These are phyloP conservation scores for Geopemphigus sp. DNA, from an alignment of 1,140 invertebrate genomes.

Conservation along the genomic window DNA sequence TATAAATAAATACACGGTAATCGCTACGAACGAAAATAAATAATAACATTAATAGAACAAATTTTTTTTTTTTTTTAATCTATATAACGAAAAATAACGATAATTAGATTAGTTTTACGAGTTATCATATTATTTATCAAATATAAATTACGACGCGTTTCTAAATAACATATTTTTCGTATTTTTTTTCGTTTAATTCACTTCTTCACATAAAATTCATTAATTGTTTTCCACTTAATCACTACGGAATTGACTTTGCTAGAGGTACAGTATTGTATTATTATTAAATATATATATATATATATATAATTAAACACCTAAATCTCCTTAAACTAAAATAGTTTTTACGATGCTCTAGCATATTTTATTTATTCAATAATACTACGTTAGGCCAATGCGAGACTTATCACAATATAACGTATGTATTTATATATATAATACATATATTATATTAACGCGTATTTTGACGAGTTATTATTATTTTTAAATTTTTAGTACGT, in stretches of 20 bases:
- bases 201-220: constrained; percentile 27
- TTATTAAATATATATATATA: background rate
- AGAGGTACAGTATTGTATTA: constrained; percentile 41
- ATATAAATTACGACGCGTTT: constrained; percentile 46
- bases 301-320: background rate
- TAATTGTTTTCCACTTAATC: constrained; percentile 45
- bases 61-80: background rate
- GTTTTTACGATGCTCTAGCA: constrained; percentile 44
- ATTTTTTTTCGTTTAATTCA: constrained; percentile 26
- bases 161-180: constrained; percentile 41
- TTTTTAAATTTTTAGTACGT: background rate
- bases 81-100: constrained; percentile 42
- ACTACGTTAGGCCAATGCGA: constrained; percentile 48
- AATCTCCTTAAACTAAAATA: constrained; percentile 42
- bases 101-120: constrained; percentile 18
- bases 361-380: constrained; percentile 23
- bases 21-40: background rate
- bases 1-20: constrained; percentile 39
- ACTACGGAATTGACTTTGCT: constrained; percentile 47
- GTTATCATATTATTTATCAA: constrained; percentile 41
- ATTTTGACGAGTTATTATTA: constrained; percentile 17
- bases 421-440: too few species aligned
- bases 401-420: constrained; percentile 48
- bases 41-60: constrained; percentile 5
- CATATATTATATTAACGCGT: constrained; percentile 12